Evolutionary conservation across 2,797 vertebrate species (phyloP), one percentile per base, ranked within the genome.

Genomic region (Furcifer pardalis): DNA sequence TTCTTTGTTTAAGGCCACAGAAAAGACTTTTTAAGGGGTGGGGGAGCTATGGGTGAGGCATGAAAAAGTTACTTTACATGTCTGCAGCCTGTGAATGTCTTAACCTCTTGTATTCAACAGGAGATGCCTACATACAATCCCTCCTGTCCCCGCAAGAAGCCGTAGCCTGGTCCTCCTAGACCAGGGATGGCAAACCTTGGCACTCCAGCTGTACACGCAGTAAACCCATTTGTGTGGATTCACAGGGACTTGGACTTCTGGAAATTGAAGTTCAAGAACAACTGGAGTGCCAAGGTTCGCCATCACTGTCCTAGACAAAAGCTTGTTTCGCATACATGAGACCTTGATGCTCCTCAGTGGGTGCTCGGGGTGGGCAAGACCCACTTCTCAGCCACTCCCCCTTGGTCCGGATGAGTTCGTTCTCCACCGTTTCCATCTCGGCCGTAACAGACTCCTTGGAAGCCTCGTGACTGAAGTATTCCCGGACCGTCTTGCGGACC

Each of bases 261-360:
- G n/a, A n/a, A n/a, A n/a, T n/a, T n/a, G n/a, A n/a, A n/a, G n/a
- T n/a, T n/a, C n/a, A n/a, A n/a, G n/a, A n/a, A n/a, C n/a, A n/a
- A n/a, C n/a, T n/a, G n/a, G n/a, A n/a, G n/a, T n/a, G n/a, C n/a
- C n/a, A n/a, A n/a, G n/a, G n/a, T n/a, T n/a, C n/a, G n/a, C n/a
- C n/a, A n/a, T n/a, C n/a, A n/a, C n/a, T n/a, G n/a, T n/a, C n/a
- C 88, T 92, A 96, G 37, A 95, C 94, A 87, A 95, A 95, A 0
- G 93, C 94, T 83, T 96, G 94, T 87, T 95, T 91, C 1, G 92
- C 88, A 30, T 91, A 84, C 0, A 75, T 69, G 0, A 71, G 71
- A 1, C 84, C 44, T 4, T 90, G 87, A 8, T 0, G 2, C 37
- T 92, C 90, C 63, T 94, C 91, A 12, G 84, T 0, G 0, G 82